These are phyloP conservation scores for Actenoides lindsayi DNA, from an alignment of 2,113 vertebrate species.

Conservation along the genomic window DNA sequence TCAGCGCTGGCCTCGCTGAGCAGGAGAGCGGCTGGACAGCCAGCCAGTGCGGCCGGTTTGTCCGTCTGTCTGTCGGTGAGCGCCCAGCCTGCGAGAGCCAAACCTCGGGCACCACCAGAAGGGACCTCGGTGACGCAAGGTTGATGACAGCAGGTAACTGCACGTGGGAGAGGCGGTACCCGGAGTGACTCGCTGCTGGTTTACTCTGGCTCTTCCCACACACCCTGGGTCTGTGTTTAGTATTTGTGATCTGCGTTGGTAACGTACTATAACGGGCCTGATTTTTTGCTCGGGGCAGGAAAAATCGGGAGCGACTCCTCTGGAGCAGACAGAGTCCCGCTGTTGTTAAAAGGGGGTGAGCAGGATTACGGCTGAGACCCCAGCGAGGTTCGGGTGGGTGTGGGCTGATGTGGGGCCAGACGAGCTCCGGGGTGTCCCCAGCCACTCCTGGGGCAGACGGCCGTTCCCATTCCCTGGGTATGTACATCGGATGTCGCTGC, in stretches of 20 bases:
- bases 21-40: background rate
- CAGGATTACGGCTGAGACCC: background rate
- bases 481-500: too few species aligned
- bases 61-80: background rate
- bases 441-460: fast-evolving
- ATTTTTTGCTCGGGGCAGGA: background rate
- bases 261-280: fast-evolving
- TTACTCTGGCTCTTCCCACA: background rate
- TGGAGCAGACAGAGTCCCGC: fast-evolving
- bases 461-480: background rate
- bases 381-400: background rate
- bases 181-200: background rate
- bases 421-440: background rate
- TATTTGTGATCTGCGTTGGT: background rate
- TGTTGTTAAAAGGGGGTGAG: too few species aligned
- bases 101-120: background rate
- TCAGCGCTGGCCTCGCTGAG: fast-evolving
- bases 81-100: background rate
- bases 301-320: background rate
- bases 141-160: fast-evolving
- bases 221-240: background rate
- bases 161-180: fast-evolving
- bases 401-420: background rate
- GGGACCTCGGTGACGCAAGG: background rate
- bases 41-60: fast-evolving